Evolutionary conservation across 1,140 invertebrate species (phyloP).

Genomic region (Berghia stephanieae): DNA sequence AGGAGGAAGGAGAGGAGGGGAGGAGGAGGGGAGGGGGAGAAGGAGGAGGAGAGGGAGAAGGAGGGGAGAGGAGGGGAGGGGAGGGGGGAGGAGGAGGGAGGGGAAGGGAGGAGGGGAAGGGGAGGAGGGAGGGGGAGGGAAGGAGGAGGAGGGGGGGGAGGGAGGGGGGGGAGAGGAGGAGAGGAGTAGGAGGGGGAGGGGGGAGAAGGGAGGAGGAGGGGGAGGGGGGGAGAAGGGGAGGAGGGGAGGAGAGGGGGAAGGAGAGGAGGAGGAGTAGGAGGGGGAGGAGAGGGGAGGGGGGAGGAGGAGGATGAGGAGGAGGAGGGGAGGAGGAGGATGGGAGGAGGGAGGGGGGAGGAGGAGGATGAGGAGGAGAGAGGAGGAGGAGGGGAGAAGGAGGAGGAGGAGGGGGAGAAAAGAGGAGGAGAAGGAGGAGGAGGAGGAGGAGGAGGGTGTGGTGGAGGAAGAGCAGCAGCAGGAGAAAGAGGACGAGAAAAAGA

Average conservation of each 20-base stretch:
- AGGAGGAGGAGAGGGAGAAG: neutral
- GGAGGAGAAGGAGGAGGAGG: neutral
- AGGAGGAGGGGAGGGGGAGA: neutral
- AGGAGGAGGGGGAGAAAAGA: constrained; percentile 5
- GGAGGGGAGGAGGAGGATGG: too few species aligned
- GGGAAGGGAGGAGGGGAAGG: neutral
- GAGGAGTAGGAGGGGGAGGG: constrained; percentile 11
- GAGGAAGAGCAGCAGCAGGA: too few species aligned
- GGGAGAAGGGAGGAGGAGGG: constrained; percentile 16
- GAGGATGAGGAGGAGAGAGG: too few species aligned
- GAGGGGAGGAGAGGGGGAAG: constrained; percentile 6
- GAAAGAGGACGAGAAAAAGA: neutral
- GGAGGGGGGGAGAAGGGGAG: neutral
- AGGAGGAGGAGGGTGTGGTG: too few species aligned
- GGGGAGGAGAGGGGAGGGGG: too few species aligned
- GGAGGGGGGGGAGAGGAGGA: neutral
- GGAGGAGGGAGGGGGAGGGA: neutral
- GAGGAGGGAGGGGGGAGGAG: too few species aligned
- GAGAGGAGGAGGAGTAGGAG: too few species aligned
- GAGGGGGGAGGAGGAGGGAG: neutral
- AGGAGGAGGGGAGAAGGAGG: constrained; percentile 14
- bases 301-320: too few species aligned
- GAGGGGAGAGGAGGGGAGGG: neutral
- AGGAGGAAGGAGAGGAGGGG: neutral
- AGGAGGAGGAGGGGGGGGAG: neutral